A percentile compares a stretch with the other conserved stretches of the same genome.
These are phyloP conservation scores for Drosophila sturtevanti DNA, from an alignment of 1,140 invertebrate species.

Conservation along the genomic window DNA sequence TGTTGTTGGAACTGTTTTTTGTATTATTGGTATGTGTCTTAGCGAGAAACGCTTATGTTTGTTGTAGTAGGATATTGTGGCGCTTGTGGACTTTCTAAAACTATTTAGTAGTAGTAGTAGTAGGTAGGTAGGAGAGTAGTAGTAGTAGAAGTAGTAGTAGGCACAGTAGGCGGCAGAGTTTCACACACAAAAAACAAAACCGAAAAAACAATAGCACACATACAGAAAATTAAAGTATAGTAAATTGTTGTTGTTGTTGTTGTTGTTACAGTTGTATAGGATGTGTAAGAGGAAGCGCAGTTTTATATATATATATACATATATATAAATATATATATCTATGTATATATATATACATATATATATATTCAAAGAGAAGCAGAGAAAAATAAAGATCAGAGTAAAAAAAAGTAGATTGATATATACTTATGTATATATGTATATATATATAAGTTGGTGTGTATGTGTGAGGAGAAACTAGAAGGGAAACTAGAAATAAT, in stretches of 20 bases:
- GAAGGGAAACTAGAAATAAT: neutral
- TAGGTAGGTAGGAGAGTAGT: neutral
- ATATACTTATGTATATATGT: neutral
- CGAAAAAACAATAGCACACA: constrained; percentile 52
- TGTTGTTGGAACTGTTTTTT: constrained; percentile 71
- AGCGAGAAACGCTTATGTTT: constrained; percentile 81
- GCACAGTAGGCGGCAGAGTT: constrained; percentile 59
- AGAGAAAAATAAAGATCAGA: neutral
- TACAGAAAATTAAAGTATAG: constrained; percentile 40
- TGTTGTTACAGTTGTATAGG: neutral
- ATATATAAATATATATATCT: neutral
- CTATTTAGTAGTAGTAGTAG: constrained; percentile 26
- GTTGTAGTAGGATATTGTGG: constrained; percentile 81
- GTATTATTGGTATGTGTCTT: constrained; percentile 79
- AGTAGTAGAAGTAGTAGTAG: constrained; percentile 3
- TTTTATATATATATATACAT: neutral
- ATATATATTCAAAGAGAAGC: neutral
- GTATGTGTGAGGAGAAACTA: neutral
- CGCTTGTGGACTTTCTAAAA: constrained; percentile 80
- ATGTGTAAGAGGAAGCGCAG: neutral
- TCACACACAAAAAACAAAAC: constrained; percentile 33
- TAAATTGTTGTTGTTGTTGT: neutral
- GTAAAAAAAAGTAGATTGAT: neutral
- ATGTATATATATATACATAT: too few relatives aligned
- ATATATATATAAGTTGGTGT: neutral